These are phyloP conservation scores for Notechis scutatus DNA, from an alignment of 2,113 vertebrate genomes.

Conservation along the genomic window DNA sequence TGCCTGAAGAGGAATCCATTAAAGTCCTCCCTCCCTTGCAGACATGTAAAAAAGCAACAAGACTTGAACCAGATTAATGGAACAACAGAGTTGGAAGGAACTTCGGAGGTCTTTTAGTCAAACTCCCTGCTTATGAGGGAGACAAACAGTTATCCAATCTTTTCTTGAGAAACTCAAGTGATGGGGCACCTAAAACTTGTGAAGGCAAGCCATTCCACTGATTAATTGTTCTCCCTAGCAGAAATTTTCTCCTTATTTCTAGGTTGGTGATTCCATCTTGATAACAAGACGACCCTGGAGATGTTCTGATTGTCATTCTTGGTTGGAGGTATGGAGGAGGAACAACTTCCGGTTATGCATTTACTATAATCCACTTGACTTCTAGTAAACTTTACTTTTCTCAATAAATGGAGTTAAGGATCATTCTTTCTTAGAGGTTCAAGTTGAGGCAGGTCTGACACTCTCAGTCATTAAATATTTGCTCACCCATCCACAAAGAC, in stretches of 20 bases:
- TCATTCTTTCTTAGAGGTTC: too few relatives aligned
- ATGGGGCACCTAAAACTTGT: neutral
- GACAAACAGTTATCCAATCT: neutral
- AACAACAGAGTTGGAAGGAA: neutral
- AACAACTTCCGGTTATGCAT: too few relatives aligned
- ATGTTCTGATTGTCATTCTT: neutral
- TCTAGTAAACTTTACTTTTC: too few relatives aligned
- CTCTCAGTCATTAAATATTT: neutral
- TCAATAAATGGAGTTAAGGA: too few relatives aligned
- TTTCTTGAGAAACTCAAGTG: too few relatives aligned
- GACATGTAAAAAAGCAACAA: neutral
- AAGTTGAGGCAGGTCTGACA: too few relatives aligned
- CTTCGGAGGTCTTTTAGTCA: neutral
- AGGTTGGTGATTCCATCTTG: neutral
- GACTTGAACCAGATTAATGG: neutral
- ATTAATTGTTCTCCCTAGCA: too few relatives aligned
- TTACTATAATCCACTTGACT: too few relatives aligned
- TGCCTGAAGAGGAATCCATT: neutral
- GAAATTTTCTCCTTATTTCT: too few relatives aligned
- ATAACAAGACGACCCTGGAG: neutral
- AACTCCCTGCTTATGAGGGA: neutral
- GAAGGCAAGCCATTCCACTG: too few relatives aligned
- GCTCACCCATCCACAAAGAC: neutral
- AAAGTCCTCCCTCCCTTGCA: neutral
- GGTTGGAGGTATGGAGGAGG: neutral